phyloP scores from a whole-genome alignment of 2,113 vertebrate genomes.

The Aix galericulata region DNA sequence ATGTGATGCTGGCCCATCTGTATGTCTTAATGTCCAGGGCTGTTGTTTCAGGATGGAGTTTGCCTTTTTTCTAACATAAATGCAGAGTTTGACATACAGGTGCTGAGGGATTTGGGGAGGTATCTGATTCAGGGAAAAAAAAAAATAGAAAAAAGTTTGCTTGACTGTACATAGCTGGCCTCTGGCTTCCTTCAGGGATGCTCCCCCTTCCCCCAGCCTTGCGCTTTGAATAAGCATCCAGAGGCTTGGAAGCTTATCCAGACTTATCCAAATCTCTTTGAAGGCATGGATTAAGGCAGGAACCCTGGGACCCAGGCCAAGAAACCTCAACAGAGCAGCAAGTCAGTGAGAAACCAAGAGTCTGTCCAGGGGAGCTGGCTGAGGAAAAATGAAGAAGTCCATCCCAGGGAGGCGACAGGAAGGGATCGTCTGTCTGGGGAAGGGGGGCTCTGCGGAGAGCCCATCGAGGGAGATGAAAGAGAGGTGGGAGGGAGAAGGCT shows the following conservation, averaged over 20 bases:
- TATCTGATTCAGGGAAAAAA: not conserved
- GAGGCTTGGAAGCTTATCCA: conserved; percentile 64
- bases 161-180: conserved; percentile 1
- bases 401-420: conserved; percentile 38
- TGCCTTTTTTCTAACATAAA: not conserved
- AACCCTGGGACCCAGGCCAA: conserved; percentile 64
- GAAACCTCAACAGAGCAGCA: conserved; percentile 41
- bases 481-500: rapidly evolving
- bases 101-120: not conserved
- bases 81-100: conserved; percentile 13
- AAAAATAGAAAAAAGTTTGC: not conserved
- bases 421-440: conserved; percentile 36
- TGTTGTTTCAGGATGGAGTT: not conserved
- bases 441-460: not conserved
- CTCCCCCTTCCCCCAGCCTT: not conserved
- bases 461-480: not conserved
- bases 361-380: conserved; percentile 56
- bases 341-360: conserved; percentile 58
- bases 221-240: conserved; percentile 49
- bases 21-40: not conserved
- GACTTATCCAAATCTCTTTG: conserved; percentile 67
- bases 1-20: not conserved
- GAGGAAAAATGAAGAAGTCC: conserved; percentile 46
- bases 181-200: conserved; percentile 61
- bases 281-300: conserved; percentile 67